Evolutionary conservation across 1,140 invertebrate genomes (phyloP).

Genomic region (Propsilocerus akamusi): DNA sequence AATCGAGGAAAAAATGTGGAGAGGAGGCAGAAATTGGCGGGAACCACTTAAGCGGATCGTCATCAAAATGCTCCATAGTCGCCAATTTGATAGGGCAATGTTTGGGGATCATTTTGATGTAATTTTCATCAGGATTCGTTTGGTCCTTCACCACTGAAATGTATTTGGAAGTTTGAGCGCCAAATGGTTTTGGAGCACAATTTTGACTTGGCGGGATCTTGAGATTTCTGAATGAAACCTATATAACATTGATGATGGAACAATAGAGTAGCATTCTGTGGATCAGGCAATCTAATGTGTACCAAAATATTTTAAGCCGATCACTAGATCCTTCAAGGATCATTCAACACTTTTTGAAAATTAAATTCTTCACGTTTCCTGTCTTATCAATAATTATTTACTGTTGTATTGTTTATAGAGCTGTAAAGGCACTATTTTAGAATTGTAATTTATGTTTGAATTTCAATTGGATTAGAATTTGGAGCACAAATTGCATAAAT

Average conservation of each 20-base stretch:
- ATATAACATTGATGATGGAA: too few species aligned
- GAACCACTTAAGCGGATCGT: neutral
- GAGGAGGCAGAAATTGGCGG: constrained; percentile 1
- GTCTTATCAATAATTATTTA: too few species aligned
- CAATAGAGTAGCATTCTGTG: too few species aligned
- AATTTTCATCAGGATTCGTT: neutral
- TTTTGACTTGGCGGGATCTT: neutral
- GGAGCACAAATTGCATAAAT: neutral
- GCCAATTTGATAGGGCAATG: neutral
- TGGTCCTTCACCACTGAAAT: neutral
- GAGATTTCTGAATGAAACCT: neutral
- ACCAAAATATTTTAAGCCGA: too few species aligned
- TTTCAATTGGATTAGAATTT: neutral
- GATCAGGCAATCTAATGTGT: too few species aligned
- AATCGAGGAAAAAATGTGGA: neutral
- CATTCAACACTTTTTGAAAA: too few species aligned
- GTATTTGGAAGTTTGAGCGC: neutral
- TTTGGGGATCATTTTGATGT: neutral
- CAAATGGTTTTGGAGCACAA: neutral
- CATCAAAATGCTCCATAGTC: neutral
- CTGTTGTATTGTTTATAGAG: too few species aligned
- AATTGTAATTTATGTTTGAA: neutral
- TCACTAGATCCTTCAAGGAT: too few species aligned
- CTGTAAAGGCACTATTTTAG: too few species aligned
- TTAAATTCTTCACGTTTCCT: too few species aligned